These are phyloP conservation scores for Dione vanillae DNA, from an alignment of 2,888 invertebrate species.

Conservation along the genomic window DNA sequence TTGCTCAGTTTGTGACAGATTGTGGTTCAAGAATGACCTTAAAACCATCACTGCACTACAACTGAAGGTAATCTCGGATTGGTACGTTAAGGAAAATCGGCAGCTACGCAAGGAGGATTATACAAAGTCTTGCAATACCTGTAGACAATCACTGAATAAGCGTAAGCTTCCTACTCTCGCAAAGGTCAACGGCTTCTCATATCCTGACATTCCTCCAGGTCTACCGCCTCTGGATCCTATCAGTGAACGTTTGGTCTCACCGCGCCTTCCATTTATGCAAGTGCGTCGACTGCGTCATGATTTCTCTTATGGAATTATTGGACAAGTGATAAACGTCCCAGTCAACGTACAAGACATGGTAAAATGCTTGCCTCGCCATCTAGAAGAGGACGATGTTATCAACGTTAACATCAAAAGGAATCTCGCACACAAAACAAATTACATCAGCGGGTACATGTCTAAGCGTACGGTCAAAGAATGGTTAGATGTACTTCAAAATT, in stretches of 20 bases:
- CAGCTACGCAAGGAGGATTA: neutral
- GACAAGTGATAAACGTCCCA: slow-evolving; percentile 65
- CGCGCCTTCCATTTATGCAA: slow-evolving; percentile 60
- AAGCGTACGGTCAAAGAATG: slow-evolving; percentile 54
- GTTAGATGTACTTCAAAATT: slow-evolving; percentile 51
- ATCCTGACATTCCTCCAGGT: slow-evolving; percentile 54
- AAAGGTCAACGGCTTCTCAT: slow-evolving; percentile 58
- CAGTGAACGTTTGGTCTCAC: slow-evolving; percentile 58
- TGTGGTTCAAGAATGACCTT: slow-evolving; percentile 32
- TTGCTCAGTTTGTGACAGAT: slow-evolving; percentile 24
- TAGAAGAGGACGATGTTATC: slow-evolving; percentile 58
- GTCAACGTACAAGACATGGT: slow-evolving; percentile 58
- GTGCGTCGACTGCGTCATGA: slow-evolving; percentile 57
- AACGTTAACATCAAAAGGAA: slow-evolving; percentile 58
- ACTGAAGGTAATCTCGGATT: neutral
- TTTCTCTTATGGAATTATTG: slow-evolving; percentile 56
- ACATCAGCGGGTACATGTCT: slow-evolving; percentile 52
- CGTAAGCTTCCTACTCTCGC: slow-evolving; percentile 50
- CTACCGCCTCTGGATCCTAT: slow-evolving; percentile 57
- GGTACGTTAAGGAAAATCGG: slow-evolving; percentile 1
- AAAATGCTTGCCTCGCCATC: slow-evolving; percentile 54
- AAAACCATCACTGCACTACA: neutral
- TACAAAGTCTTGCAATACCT: slow-evolving; percentile 40
- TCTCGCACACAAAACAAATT: slow-evolving; percentile 55
- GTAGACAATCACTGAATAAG: slow-evolving; percentile 52